These are phyloP conservation scores for Calephelis nemesis DNA, from an alignment of 1,140 invertebrate species.

Conservation along the genomic window DNA sequence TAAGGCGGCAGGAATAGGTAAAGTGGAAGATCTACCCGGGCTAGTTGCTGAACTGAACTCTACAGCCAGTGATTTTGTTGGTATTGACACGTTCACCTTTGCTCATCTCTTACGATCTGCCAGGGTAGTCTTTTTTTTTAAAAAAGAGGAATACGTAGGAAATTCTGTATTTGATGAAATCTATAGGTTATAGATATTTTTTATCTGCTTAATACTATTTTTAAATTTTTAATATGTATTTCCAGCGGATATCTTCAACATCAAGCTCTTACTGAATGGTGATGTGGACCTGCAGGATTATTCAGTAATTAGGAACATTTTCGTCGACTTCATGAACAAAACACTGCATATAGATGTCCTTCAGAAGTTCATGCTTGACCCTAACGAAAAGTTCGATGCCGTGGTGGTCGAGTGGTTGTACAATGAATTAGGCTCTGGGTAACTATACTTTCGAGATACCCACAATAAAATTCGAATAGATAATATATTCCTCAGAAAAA, in stretches of 20 bases:
- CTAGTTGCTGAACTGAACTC: no score
- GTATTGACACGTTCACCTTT: no score
- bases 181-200: background rate
- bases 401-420: conserved; percentile 52
- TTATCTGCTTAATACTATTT: no score
- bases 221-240: background rate
- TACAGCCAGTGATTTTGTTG: no score
- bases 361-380: conserved; percentile 40
- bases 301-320: background rate
- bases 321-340: background rate
- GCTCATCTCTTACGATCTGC: no score
- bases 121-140: no score
- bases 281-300: background rate
- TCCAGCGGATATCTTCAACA: background rate
- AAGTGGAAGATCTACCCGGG: no score
- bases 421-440: conserved; percentile 41
- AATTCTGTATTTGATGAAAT: no score
- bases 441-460: conserved; percentile 5
- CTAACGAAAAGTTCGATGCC: conserved; percentile 41
- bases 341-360: conserved; percentile 35
- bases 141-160: no score
- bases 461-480: no score
- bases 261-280: background rate
- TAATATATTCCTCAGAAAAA: no score
- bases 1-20: no score